Conservation (phyloP, 2,113 vertebrate species). For the Acanthochromis polyacanthus region DNA sequence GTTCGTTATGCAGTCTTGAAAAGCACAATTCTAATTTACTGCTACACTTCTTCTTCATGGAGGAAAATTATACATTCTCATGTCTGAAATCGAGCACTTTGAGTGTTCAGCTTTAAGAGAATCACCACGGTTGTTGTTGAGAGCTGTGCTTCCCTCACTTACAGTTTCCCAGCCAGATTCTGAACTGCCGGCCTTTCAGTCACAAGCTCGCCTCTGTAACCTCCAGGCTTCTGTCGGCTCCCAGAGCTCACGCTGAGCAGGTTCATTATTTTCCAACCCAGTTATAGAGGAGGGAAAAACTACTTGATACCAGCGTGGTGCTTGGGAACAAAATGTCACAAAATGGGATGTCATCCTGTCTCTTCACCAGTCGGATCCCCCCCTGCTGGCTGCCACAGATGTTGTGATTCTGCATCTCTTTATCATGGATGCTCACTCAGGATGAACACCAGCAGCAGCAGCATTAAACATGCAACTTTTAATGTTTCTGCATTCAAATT, state of each 20-base stretch:
- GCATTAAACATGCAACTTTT: conserved; percentile 1
- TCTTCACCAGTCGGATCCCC: conserved; percentile 5
- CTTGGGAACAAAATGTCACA: conserved; percentile 47
- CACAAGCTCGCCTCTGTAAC: conserved; percentile 34
- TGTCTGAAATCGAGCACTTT: background rate
- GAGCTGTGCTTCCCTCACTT: conserved; percentile 15
- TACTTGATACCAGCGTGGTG: conserved; percentile 28
- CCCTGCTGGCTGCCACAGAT: conserved; percentile 36
- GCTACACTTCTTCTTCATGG: background rate
- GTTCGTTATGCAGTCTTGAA: background rate
- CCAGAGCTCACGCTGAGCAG: conserved; percentile 35
- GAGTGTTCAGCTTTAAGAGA: background rate
- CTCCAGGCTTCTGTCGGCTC: conserved; percentile 26
- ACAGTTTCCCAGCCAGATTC: conserved; percentile 37
- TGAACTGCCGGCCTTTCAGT: conserved; percentile 24
- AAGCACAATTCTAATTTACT: background rate
- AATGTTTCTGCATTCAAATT: too few relatives aligned
- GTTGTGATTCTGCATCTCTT: conserved; percentile 30
- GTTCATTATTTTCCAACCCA: conserved; percentile 56
- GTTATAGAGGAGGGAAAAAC: conserved; percentile 4
- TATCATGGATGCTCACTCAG: background rate
- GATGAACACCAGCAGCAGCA: conserved; percentile 7
- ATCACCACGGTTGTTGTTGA: conserved; percentile 17
- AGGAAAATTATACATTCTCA: background rate
- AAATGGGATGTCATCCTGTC: conserved; percentile 32